A percentile compares a stretch with the other conserved stretches of the same genome.
Evolutionary conservation across 1,140 invertebrate species (phyloP).

Genomic region (Eulimnadia texana): DNA sequence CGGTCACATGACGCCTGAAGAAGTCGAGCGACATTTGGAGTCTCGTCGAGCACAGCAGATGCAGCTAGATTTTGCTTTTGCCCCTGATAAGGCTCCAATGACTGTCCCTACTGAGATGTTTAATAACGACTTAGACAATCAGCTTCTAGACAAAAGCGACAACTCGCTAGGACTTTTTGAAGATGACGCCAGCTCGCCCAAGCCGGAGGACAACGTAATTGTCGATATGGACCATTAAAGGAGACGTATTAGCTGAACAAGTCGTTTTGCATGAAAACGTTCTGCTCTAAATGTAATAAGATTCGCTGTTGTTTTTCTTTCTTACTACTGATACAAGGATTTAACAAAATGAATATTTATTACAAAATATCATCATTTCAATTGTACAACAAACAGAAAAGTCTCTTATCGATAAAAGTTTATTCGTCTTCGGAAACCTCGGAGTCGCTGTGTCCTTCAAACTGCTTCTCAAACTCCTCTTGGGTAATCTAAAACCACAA

Average conservation of each 20-base stretch:
- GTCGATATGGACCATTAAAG: conserved; percentile 16
- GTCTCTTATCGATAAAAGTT: too few relatives aligned
- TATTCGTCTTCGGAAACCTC: too few relatives aligned
- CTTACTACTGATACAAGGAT: too few relatives aligned
- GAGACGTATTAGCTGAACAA: neutral
- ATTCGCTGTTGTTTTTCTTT: too few relatives aligned
- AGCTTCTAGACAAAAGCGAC: conserved; percentile 2
- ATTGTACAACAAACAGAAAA: too few relatives aligned
- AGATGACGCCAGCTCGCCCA: conserved; percentile 19
- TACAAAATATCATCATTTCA: too few relatives aligned
- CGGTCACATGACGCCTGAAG: conserved; percentile 78
- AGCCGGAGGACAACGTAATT: conserved; percentile 17
- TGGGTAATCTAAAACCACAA: too few relatives aligned
- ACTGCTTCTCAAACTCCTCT: too few relatives aligned
- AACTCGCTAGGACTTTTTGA: conserved; percentile 8
- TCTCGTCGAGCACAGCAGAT: conserved; percentile 42
- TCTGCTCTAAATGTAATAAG: conserved; percentile 2
- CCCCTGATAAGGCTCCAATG: conserved; percentile 67
- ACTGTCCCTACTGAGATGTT: conserved; percentile 85
- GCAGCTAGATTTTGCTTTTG: conserved; percentile 43
- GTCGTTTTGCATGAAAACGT: neutral
- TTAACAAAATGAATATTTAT: too few relatives aligned
- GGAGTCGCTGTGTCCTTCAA: too few relatives aligned
- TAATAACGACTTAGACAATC: conserved; percentile 76
- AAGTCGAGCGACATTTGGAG: conserved; percentile 76